Percentiles rank a stretch among this genome's conserved stretches.
Conservation (phyloP, 2,888 invertebrate species). For the Stramonita haemastoma region DNA sequence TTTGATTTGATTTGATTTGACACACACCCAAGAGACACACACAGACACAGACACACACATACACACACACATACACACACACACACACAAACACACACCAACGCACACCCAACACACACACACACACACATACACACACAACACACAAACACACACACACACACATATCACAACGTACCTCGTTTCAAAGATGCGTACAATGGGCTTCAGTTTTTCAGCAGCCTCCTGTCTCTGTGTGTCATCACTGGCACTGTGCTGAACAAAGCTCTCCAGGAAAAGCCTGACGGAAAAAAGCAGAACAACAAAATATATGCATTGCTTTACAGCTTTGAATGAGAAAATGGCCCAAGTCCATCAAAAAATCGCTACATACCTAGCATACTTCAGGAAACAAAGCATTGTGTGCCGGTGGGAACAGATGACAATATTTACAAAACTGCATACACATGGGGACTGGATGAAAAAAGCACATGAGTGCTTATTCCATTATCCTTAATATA, state of each 20-base stretch:
- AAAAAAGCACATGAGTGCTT: no score
- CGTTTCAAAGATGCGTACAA: slow-evolving; percentile 35
- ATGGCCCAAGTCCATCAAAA: not conserved
- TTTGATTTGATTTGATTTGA: no score
- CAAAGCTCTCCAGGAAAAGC: slow-evolving; percentile 34
- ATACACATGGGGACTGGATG: no score
- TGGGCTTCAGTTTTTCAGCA: not conserved
- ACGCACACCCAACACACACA: not conserved
- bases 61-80: slow-evolving; percentile 4
- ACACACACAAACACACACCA: not conserved
- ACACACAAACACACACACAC: not conserved
- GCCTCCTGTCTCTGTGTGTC: slow-evolving; percentile 5
- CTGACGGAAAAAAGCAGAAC: slow-evolving; percentile 11
- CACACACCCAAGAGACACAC: no score
- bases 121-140: not conserved
- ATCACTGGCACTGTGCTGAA: slow-evolving; percentile 15
- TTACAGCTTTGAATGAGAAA: not conserved
- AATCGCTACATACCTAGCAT: not conserved
- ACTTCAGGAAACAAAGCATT: no score
- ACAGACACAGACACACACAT: slow-evolving; percentile 2
- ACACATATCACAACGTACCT: not conserved
- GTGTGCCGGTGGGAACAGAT: no score
- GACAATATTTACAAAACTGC: no score
- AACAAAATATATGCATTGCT: not conserved
- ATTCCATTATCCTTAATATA: no score